These are phyloP conservation scores for Lathamus discolor DNA, from an alignment of 2,113 vertebrate species.

Conservation along the genomic window DNA sequence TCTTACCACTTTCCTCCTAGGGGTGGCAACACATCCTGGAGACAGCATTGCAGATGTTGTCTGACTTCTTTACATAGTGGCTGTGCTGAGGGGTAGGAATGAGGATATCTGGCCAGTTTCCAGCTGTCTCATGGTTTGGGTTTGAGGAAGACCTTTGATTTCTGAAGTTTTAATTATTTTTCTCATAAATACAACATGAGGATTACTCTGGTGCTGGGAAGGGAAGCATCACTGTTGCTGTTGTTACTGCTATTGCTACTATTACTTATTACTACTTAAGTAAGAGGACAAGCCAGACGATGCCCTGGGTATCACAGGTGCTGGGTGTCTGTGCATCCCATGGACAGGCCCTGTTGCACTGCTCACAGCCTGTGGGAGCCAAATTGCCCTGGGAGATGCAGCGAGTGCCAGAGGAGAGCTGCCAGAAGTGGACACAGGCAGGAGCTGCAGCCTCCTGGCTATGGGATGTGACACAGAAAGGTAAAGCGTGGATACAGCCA, in stretches of 20 bases:
- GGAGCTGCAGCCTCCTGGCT: not conserved
- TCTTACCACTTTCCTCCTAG: not conserved
- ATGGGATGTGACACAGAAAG: not conserved
- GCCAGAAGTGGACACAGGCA: not conserved
- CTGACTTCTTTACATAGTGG: not conserved
- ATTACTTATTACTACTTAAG: not conserved
- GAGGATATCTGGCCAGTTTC: not conserved
- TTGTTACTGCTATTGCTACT: not conserved
- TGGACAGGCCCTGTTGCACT: not conserved
- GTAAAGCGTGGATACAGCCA: not conserved
- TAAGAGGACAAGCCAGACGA: not conserved
- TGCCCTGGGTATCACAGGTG: not conserved
- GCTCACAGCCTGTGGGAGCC: not conserved
- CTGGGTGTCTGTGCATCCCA: not conserved
- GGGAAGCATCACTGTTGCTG: not conserved
- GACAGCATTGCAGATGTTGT: not conserved
- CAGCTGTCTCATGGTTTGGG: not conserved
- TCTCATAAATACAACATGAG: not conserved
- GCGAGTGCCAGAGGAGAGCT: not conserved
- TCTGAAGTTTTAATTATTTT: not conserved
- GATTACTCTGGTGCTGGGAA: not conserved
- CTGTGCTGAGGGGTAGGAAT: not conserved
- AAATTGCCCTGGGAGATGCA: not conserved
- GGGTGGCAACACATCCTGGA: not conserved
- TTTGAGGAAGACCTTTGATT: not conserved